These are phyloP conservation scores for Lasioglossum villosulum DNA, from an alignment of 2,888 invertebrate genomes.

Conservation along the genomic window DNA sequence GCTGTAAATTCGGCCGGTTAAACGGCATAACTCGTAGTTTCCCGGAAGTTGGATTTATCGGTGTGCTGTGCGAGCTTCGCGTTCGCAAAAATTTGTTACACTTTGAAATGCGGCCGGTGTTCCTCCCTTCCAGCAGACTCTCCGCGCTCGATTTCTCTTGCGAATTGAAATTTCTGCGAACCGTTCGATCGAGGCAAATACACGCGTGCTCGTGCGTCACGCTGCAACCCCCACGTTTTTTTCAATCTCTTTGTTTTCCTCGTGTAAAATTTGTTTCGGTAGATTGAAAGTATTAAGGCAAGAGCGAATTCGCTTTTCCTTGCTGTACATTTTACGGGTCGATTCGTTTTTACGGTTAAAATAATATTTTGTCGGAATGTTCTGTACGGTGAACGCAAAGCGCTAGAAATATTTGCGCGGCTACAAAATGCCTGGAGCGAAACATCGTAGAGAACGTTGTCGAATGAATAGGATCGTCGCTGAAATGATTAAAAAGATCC, in stretches of 20 bases:
- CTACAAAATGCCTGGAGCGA: background rate
- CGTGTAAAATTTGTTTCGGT: background rate
- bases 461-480: no score
- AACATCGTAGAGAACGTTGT: no score
- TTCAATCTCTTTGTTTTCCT: background rate
- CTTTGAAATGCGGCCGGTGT: conserved; percentile 6
- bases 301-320: background rate
- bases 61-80: background rate
- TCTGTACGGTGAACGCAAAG: background rate
- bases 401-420: background rate
- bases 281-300: background rate
- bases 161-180: conserved; percentile 35
- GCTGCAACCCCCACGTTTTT: background rate
- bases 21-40: background rate
- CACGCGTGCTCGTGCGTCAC: background rate
- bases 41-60: conserved; percentile 28
- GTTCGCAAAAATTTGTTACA: conserved; percentile 33
- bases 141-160: conserved; percentile 5
- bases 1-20: background rate
- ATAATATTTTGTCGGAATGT: background rate
- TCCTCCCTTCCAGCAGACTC: conserved; percentile 5
- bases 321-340: background rate
- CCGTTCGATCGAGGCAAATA: background rate
- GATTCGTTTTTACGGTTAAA: background rate
- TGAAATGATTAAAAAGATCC: background rate